Conservation (phyloP, 2,113 vertebrate species). For the Entomyzon cyanotis region DNA sequence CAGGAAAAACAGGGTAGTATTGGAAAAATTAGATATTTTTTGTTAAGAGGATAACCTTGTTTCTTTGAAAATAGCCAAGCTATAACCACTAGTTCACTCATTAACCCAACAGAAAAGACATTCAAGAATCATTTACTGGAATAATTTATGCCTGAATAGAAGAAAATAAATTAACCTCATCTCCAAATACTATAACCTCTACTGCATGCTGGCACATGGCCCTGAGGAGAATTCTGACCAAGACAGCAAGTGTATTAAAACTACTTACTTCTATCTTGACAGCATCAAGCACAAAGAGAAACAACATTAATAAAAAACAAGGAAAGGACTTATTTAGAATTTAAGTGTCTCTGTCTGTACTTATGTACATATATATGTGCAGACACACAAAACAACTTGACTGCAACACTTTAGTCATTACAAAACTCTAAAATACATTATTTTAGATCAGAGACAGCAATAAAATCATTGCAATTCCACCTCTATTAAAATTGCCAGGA, state of each 20-base stretch:
- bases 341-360: neutral
- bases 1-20: neutral
- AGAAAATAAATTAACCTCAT: neutral
- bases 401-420: neutral
- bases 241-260: neutral
- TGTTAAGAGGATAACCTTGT: neutral
- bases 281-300: neutral
- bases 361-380: neutral
- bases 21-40: neutral
- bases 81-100: neutral
- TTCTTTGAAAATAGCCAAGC: neutral
- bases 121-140: neutral
- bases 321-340: neutral
- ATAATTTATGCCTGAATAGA: neutral
- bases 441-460: neutral
- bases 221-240: neutral
- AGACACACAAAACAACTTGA: neutral
- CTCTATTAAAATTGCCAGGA: neutral
- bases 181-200: neutral
- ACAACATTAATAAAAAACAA: neutral
- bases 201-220: neutral
- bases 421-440: neutral
- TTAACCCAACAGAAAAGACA: neutral
- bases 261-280: neutral
- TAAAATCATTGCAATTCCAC: neutral